phyloP scores from a whole-genome alignment of 2,797 vertebrate genomes.

The Lutjanus argentimaculatus region DNA sequence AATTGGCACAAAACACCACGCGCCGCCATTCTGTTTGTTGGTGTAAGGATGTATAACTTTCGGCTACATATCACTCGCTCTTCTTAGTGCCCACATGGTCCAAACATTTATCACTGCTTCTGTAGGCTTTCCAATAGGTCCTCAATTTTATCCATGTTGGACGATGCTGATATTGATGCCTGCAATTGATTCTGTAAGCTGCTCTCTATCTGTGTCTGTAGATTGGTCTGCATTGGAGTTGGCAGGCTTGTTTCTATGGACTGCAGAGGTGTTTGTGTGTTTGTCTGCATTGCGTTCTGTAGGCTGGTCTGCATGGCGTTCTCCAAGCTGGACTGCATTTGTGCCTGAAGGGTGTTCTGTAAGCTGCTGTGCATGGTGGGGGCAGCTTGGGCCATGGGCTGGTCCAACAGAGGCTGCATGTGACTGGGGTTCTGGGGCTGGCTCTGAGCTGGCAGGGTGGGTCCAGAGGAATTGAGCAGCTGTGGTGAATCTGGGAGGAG shows the following conservation, averaged over 20 bases:
- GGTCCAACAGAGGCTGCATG: constrained; percentile 93
- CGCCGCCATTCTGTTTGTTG: constrained; percentile 33
- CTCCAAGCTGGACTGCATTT: constrained; percentile 76
- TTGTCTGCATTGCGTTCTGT: constrained; percentile 78
- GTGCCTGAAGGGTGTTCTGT: constrained; percentile 80
- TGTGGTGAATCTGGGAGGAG: constrained; percentile 89
- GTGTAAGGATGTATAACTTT: constrained; percentile 55
- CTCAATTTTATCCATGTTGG: constrained; percentile 95
- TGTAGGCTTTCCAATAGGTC: constrained; percentile 95
- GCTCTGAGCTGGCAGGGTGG: constrained; percentile 89
- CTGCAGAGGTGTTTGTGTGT: constrained; percentile 69
- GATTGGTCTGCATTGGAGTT: constrained; percentile 79
- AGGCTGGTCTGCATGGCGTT: constrained; percentile 74
- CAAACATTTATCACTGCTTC: constrained; percentile 90
- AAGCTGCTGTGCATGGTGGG: constrained; percentile 81
- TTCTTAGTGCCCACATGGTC: constrained; percentile 83
- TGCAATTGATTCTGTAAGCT: constrained; percentile 81
- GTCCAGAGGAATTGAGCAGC: constrained; percentile 90
- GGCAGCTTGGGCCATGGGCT: constrained; percentile 89
- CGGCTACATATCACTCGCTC: constrained; percentile 66
- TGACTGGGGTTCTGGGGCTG: constrained; percentile 89
- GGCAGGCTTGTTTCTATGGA: constrained; percentile 73
- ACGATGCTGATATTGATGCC: constrained; percentile 86
- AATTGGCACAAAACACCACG: constrained; percentile 56
- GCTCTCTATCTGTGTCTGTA: constrained; percentile 78